A percentile compares a stretch with the other conserved stretches of the same genome.
Conservation (phyloP, 2,113 vertebrate genomes). For the Oriolus oriolus region DNA sequence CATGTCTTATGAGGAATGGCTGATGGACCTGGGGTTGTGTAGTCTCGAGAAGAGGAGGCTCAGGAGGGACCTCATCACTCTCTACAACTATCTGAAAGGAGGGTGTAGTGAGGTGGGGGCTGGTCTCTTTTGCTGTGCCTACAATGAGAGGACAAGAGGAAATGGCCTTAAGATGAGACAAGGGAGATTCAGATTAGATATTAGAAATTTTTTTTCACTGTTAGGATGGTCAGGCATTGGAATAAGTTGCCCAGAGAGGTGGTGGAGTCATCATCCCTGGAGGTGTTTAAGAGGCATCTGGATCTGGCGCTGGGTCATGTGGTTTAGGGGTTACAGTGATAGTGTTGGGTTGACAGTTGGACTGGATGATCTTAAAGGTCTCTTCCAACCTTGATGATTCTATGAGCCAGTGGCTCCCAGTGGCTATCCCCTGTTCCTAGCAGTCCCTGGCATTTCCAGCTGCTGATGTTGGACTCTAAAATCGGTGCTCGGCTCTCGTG, state of each 20-base stretch:
- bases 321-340: background rate
- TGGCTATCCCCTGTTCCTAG: background rate
- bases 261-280: background rate
- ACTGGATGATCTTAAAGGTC: background rate
- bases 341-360: background rate
- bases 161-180: background rate
- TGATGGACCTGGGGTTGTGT: background rate
- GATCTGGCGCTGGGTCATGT: background rate
- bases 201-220: background rate
- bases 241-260: background rate
- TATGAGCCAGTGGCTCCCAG: background rate
- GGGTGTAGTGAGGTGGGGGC: background rate
- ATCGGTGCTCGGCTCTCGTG: background rate
- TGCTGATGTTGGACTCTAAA: background rate
- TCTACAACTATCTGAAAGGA: background rate
- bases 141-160: background rate
- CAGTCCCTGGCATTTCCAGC: background rate
- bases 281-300: background rate
- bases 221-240: background rate
- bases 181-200: background rate
- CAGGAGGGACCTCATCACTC: background rate
- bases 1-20: background rate
- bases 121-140: background rate
- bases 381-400: background rate
- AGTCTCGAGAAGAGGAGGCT: background rate